These are phyloP conservation scores for Mercenaria mercenaria DNA, from an alignment of 1,140 invertebrate species.

Conservation along the genomic window DNA sequence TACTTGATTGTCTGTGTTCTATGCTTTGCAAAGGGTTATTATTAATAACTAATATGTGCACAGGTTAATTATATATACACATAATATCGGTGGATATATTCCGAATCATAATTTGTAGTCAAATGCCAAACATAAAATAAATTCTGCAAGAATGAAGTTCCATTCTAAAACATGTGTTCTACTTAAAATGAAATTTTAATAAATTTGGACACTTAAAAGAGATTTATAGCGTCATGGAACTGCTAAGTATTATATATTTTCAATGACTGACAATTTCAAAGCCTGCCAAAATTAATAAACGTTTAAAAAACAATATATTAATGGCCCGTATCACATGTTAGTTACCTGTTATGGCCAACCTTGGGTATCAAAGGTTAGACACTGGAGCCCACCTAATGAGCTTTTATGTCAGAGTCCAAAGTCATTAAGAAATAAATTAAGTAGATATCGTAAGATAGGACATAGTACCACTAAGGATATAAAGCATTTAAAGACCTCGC, in stretches of 20 bases:
- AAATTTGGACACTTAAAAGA: not conserved
- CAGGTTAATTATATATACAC: too few relatives aligned
- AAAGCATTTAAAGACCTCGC: not conserved
- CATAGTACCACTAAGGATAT: conserved; percentile 16
- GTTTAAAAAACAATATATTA: conserved; percentile 28
- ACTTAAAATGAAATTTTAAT: conserved; percentile 31
- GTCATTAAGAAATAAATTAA: conserved; percentile 60
- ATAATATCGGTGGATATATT: too few relatives aligned
- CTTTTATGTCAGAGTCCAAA: conserved; percentile 59
- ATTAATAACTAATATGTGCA: too few relatives aligned
- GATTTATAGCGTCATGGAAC: conserved; percentile 27
- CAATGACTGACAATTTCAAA: conserved; percentile 31
- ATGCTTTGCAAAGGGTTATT: too few relatives aligned
- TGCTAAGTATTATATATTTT: not conserved
- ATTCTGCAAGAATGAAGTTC: too few relatives aligned
- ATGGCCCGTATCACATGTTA: not conserved
- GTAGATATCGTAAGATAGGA: conserved; percentile 26
- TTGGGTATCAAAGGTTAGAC: conserved; percentile 18
- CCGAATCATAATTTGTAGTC: too few relatives aligned
- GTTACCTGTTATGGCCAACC: conserved; percentile 1
- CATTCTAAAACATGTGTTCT: not conserved
- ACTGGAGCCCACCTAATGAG: conserved; percentile 7
- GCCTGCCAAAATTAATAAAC: conserved; percentile 50
- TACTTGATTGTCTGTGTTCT: too few relatives aligned
- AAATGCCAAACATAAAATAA: too few relatives aligned